A percentile compares a stretch with the other conserved stretches of the same genome.
phyloP scores from a whole-genome alignment of 2,888 invertebrate species.

The Thera britannica region DNA sequence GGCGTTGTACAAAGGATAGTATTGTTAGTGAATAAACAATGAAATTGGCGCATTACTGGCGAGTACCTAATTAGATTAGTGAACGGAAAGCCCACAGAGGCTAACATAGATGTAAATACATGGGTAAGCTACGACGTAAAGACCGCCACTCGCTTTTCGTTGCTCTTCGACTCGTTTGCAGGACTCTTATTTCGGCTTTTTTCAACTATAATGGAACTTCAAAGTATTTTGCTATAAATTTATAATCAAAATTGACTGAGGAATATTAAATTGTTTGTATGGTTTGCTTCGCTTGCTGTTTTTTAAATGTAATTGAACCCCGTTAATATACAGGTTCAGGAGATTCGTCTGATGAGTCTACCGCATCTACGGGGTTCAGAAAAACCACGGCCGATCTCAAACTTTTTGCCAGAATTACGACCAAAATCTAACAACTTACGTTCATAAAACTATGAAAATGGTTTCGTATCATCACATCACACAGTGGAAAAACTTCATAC shows the following conservation, averaged over 20 bases:
- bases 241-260: constrained; percentile 59
- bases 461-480: too few relatives aligned
- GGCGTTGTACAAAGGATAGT: constrained; percentile 83
- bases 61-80: constrained; percentile 84
- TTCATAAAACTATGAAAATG: too few relatives aligned
- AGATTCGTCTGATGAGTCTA: constrained; percentile 34
- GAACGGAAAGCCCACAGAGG: constrained; percentile 77
- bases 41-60: constrained; percentile 85
- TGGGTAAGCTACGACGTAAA: constrained; percentile 63
- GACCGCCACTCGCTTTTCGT: constrained; percentile 72
- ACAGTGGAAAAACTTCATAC: too few relatives aligned
- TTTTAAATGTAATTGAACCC: constrained; percentile 51
- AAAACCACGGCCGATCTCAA: constrained; percentile 47
- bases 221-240: constrained; percentile 34
- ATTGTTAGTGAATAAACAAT: constrained; percentile 79
- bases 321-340: constrained; percentile 36
- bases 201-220: constrained; percentile 49
- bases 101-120: constrained; percentile 78
- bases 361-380: constrained; percentile 38
- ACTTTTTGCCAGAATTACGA: constrained; percentile 38
- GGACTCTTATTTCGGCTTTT: constrained; percentile 50
- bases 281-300: constrained; percentile 64
- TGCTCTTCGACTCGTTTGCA: constrained; percentile 68
- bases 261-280: constrained; percentile 53
- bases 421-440: background rate